A percentile compares a stretch with the other conserved stretches of the same genome.
phyloP scores from a whole-genome alignment of 2,113 vertebrate genomes.

The Eudyptes chrysolophus region DNA sequence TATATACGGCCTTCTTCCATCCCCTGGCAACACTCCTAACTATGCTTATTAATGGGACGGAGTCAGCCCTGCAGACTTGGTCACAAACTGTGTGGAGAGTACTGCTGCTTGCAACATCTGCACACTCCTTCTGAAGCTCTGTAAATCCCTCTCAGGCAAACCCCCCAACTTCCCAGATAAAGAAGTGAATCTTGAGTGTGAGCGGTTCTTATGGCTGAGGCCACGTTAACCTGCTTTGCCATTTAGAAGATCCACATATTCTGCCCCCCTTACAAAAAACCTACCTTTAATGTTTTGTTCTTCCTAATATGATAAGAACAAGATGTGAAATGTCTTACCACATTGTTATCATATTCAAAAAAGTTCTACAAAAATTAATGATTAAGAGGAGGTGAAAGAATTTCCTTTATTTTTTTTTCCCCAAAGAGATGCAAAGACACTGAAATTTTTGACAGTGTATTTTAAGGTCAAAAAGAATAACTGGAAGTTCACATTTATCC shows the following conservation, averaged over 20 bases:
- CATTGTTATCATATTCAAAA: neutral
- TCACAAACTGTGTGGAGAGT: neutral
- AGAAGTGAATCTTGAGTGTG: neutral
- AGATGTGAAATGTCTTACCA: neutral
- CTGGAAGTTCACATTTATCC: neutral
- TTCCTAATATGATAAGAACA: neutral
- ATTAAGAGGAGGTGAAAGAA: neutral
- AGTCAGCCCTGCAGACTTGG: neutral
- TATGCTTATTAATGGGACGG: neutral
- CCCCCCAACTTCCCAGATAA: fast-evolving
- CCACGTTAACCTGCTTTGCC: neutral
- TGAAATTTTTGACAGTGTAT: neutral
- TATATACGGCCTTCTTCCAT: neutral
- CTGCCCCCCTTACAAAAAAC: neutral
- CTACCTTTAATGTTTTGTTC: neutral
- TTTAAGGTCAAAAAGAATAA: neutral
- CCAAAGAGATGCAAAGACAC: neutral
- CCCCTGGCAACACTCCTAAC: neutral
- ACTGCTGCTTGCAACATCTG: neutral
- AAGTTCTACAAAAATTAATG: neutral
- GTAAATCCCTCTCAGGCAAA: neutral
- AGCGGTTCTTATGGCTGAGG: neutral
- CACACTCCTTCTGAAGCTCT: neutral
- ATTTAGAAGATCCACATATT: neutral
- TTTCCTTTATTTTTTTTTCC: neutral